phyloP scores from a whole-genome alignment of 2,797 vertebrate species.

The Hipposideros larvatus region DNA sequence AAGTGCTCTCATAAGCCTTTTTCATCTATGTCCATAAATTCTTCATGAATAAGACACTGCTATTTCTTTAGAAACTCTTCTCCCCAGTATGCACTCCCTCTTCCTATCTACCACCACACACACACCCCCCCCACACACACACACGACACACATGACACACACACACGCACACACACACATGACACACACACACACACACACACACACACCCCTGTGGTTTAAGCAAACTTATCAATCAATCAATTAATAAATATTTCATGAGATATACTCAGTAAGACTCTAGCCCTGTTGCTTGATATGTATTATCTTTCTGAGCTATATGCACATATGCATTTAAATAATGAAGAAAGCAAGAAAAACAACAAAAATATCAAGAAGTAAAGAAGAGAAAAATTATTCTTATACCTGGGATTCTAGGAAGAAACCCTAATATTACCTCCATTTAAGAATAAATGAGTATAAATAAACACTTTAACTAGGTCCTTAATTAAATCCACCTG shows the following conservation, averaged over 20 bases:
- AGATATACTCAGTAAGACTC: not conserved
- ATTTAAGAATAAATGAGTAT: not conserved
- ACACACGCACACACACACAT: not conserved
- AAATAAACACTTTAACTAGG: not conserved
- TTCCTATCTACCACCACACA: not conserved
- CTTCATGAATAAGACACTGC: not conserved
- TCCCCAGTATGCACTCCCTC: not conserved
- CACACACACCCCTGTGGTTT: not conserved
- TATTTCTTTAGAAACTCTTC: not conserved
- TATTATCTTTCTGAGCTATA: not conserved
- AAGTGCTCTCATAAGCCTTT: not conserved
- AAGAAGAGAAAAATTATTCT: not conserved
- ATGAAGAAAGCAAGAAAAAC: not conserved
- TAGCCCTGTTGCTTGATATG: not conserved
- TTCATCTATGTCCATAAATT: not conserved
- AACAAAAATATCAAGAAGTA: not conserved
- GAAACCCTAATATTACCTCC: not conserved
- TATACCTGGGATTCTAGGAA: not conserved
- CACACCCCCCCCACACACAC: not conserved
- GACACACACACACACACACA: not conserved
- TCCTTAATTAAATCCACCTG: not conserved
- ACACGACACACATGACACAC: not conserved
- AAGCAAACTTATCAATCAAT: not conserved
- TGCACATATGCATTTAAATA: not conserved
- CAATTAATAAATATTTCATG: slow-evolving; percentile 6